Base-by-base conservation (phyloP, 2,888 invertebrate genomes). In the Torymus texanus region DNA sequence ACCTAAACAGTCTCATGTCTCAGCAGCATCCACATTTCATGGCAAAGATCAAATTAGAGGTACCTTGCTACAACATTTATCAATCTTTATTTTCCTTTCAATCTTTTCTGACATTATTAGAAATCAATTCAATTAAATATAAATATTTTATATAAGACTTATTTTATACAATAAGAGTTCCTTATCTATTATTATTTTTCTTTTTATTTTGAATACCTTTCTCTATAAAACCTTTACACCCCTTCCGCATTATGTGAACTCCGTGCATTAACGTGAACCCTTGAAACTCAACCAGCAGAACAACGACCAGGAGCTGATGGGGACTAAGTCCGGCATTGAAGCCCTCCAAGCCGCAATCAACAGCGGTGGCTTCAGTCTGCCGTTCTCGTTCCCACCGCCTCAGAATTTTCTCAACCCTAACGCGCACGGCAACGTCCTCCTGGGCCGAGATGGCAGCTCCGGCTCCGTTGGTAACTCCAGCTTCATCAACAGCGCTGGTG, bases 1-100 rank as follows among this genome's bases (percentile, higher is more conserved):
- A 89, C 72, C 84, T 93, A 86, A 93, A 92, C 85, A 92, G 91
- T 14, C 90, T 93, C 29, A 93, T 93, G 88, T 91, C 67, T 91
- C 92, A 11, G 91, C 92, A 29, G 41, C 92, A 92, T 84, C 92
- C 93, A 21, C 92, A 92, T 84, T 88, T 93, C 56, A 82, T 90
- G 75, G 84, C 88, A 16, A 90, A 90, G 84, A 82, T 90, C 61
- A 90, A 89, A 85, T 83, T 87, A 85, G 89, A 90, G 86, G 90
- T 90, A 75, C 84, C 87, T 86, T 63, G 29, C n/a, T 41, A 41
- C 41, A 41, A 41, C 41, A 41, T 41, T 41, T 41, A 1, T 8
- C 10, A 41, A 8, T 41, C 41, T 41, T 41, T 8, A 41, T 41
- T 29, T 29, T 41, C 41, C 10, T 41, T 41, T 5, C 21, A 21